phyloP scores from a whole-genome alignment of 2,888 invertebrate genomes.

The Linyphia triangularis region DNA sequence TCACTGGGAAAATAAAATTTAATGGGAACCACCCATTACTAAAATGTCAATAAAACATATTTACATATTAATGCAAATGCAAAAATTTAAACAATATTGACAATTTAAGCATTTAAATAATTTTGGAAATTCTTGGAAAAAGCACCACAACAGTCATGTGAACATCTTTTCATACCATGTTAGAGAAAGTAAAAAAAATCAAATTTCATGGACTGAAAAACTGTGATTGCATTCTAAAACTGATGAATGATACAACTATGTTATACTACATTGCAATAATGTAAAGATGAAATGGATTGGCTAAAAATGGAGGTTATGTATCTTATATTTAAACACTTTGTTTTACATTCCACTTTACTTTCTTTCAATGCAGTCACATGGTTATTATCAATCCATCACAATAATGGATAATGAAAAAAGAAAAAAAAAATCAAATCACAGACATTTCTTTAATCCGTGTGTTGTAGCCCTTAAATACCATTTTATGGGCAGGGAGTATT shows the following conservation, averaged over 20 bases:
- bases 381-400: constrained; percentile 61
- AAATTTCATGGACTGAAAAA: constrained; percentile 40
- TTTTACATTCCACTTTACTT: constrained; percentile 25
- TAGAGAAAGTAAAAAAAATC: constrained; percentile 16
- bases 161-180: constrained; percentile 44
- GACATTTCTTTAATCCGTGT: constrained; percentile 68
- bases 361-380: constrained; percentile 34
- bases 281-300: constrained; percentile 53
- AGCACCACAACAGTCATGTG: constrained; percentile 68
- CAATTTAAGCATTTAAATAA: constrained; percentile 38
- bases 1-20: constrained; percentile 22
- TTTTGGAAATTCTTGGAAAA: constrained; percentile 56
- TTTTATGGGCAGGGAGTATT: constrained; percentile 62
- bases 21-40: not conserved
- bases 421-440: too few species aligned
- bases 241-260: constrained; percentile 55
- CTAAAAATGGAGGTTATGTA: constrained; percentile 31
- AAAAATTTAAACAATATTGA: constrained; percentile 22
- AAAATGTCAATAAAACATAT: constrained; percentile 11
- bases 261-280: constrained; percentile 58
- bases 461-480: constrained; percentile 55
- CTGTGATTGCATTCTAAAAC: constrained; percentile 43
- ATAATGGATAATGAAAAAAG: constrained; percentile 69
- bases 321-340: constrained; percentile 8
- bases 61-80: not conserved